These are phyloP conservation scores for Crocallis elinguaria DNA, from an alignment of 2,888 invertebrate genomes.

Conservation along the genomic window DNA sequence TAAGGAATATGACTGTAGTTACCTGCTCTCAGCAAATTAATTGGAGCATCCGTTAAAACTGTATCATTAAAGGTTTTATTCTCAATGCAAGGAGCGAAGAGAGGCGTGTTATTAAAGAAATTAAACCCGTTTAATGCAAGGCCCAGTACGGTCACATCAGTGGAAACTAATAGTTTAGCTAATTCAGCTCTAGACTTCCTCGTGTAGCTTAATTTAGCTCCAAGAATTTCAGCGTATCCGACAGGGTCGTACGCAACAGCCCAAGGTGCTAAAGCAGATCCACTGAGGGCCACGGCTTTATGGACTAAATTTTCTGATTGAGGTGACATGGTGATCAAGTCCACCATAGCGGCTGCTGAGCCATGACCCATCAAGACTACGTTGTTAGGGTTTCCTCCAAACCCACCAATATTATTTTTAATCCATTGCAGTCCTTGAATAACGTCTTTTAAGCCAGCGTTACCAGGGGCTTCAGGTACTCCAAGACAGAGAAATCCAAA, in stretches of 20 bases:
- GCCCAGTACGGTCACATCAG: slow-evolving; percentile 52
- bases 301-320: slow-evolving; percentile 57
- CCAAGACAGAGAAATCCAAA: slow-evolving; percentile 89
- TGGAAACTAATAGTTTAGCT: slow-evolving; percentile 52
- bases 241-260: slow-evolving; percentile 73
- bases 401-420: slow-evolving; percentile 81
- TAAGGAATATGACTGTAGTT: slow-evolving; percentile 68
- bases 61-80: slow-evolving; percentile 52
- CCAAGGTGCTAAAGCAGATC: slow-evolving; percentile 72
- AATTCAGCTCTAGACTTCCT: slow-evolving; percentile 51
- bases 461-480: slow-evolving; percentile 88
- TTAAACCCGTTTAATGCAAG: slow-evolving; percentile 52
- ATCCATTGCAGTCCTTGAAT: slow-evolving; percentile 91
- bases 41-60: slow-evolving; percentile 62
- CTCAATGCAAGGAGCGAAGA: slow-evolving; percentile 77
- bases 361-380: slow-evolving; percentile 93
- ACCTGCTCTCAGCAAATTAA: slow-evolving; percentile 58
- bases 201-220: slow-evolving; percentile 56
- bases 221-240: slow-evolving; percentile 58
- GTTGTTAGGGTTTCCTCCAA: slow-evolving; percentile 86
- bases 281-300: slow-evolving; percentile 71
- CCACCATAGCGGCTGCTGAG: slow-evolving; percentile 87
- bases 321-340: slow-evolving; percentile 68
- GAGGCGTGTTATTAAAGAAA: slow-evolving; percentile 64
- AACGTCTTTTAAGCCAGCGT: slow-evolving; percentile 94